A percentile compares a stretch with the other conserved stretches of the same genome.
phyloP scores from a whole-genome alignment of 2,113 vertebrate species.

The Triplophysa dalaica region DNA sequence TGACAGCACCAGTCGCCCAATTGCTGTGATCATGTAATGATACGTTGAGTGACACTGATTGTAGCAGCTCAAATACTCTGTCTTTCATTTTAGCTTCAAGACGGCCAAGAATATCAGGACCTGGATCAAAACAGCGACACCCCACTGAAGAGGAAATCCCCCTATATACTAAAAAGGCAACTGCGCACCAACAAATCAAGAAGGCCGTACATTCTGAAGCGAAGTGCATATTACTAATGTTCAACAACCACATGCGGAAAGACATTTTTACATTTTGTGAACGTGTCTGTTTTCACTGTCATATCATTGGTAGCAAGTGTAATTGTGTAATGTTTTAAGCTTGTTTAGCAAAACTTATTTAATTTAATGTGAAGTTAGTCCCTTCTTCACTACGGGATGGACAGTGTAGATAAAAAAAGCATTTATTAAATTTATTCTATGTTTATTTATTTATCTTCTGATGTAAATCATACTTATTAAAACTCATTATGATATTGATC shows the following conservation, averaged over 20 bases:
- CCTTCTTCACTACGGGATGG: slow-evolving; percentile 44
- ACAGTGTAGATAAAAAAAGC: slow-evolving; percentile 69
- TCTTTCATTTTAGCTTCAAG: slow-evolving; percentile 72
- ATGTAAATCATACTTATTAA: slow-evolving; percentile 62
- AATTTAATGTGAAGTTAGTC: slow-evolving; percentile 36
- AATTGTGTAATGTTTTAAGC: not conserved
- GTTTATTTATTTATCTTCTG: slow-evolving; percentile 57
- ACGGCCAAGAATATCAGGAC: slow-evolving; percentile 76
- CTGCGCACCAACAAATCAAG: slow-evolving; percentile 84
- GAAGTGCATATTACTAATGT: slow-evolving; percentile 85
- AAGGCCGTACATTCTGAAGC: slow-evolving; percentile 94
- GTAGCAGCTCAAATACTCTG: not conserved
- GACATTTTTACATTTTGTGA: slow-evolving; percentile 70
- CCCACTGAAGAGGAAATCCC: slow-evolving; percentile 90
- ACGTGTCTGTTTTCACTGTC: slow-evolving; percentile 70
- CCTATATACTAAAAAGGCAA: slow-evolving; percentile 95
- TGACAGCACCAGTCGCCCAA: not conserved
- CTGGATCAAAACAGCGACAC: slow-evolving; percentile 77
- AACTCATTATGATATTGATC: slow-evolving; percentile 41
- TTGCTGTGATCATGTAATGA: slow-evolving; percentile 1
- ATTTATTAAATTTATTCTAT: slow-evolving; percentile 62
- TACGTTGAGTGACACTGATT: not conserved
- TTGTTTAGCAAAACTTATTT: slow-evolving; percentile 37
- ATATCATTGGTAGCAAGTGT: not conserved
- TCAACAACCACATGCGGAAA: slow-evolving; percentile 38